These are phyloP conservation scores for Pelobates cultripes DNA, from an alignment of 2,797 vertebrate species.

Conservation along the genomic window DNA sequence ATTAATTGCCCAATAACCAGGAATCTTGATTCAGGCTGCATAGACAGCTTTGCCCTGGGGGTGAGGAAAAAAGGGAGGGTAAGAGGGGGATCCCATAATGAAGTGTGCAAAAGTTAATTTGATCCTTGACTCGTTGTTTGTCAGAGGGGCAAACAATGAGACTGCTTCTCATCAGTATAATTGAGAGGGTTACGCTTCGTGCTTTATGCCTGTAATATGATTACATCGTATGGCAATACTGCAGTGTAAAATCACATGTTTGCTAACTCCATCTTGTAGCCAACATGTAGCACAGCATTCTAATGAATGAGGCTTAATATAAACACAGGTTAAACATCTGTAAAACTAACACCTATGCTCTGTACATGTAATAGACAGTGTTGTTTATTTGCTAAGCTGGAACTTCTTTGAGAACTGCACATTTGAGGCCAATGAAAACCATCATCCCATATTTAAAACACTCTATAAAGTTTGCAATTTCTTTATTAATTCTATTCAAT, in stretches of 20 bases:
- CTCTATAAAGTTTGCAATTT: too few species aligned
- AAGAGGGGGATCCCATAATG: slow-evolving; percentile 79
- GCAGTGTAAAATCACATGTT: slow-evolving; percentile 26
- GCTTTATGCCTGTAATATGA: slow-evolving; percentile 29
- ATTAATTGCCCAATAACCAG: slow-evolving; percentile 88
- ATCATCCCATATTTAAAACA: too few species aligned
- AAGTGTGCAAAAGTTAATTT: slow-evolving; percentile 92
- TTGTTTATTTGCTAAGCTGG: too few species aligned
- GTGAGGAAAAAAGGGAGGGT: slow-evolving; percentile 56
- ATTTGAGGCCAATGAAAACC: too few species aligned
- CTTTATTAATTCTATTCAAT: too few species aligned
- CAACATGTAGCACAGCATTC: background rate
- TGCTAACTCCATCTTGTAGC: background rate
- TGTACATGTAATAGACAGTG: too few species aligned
- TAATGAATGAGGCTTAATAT: too few species aligned
- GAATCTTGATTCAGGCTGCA: slow-evolving; percentile 76
- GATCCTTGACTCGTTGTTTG: slow-evolving; percentile 82
- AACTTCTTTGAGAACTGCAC: too few species aligned
- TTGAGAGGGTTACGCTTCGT: slow-evolving; percentile 38
- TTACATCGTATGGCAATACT: slow-evolving; percentile 26
- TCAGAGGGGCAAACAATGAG: slow-evolving; percentile 67
- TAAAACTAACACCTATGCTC: too few species aligned
- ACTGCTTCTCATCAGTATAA: slow-evolving; percentile 49
- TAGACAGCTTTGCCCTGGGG: slow-evolving; percentile 74
- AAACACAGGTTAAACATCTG: too few species aligned